Percentiles rank a stretch among this genome's conserved stretches.
These are phyloP conservation scores for Andrena minutula DNA, from an alignment of 2,888 invertebrate genomes.

Conservation along the genomic window DNA sequence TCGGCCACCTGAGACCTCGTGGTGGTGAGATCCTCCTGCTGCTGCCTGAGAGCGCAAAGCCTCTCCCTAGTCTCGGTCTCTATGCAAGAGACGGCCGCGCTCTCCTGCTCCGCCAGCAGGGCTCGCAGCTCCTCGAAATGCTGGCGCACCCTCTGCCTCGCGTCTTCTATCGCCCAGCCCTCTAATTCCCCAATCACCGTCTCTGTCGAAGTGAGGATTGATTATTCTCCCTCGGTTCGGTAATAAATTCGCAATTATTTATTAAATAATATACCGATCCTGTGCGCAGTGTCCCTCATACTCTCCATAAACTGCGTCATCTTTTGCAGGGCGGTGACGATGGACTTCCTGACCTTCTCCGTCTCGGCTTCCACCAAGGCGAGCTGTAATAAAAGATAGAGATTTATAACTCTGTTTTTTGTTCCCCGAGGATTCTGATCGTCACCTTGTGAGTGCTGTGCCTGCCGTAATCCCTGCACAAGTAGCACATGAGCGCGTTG, in stretches of 20 bases:
- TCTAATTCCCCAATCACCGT: constrained; percentile 80
- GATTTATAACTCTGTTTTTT: background rate
- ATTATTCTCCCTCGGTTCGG: background rate
- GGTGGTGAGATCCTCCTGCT: constrained; percentile 86
- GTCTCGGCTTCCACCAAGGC: constrained; percentile 87
- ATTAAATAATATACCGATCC: constrained; percentile 82
- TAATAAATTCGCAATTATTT: background rate
- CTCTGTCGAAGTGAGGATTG: constrained; percentile 72
- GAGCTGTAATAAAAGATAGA: constrained; percentile 81
- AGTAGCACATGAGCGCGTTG: constrained; percentile 87
- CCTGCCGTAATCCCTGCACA: constrained; percentile 87
- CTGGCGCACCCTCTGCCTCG: constrained; percentile 84
- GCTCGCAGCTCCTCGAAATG: constrained; percentile 86
- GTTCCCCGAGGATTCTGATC: background rate
- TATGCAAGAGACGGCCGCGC: constrained; percentile 86
- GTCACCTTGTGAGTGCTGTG: constrained; percentile 86
- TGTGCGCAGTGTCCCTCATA: constrained; percentile 86
- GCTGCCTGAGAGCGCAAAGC: constrained; percentile 85
- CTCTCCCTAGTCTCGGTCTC: constrained; percentile 86
- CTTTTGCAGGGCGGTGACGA: constrained; percentile 85
- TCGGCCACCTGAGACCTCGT: constrained; percentile 86
- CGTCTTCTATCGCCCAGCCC: constrained; percentile 78
- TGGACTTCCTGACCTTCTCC: constrained; percentile 86
- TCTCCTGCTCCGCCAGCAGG: constrained; percentile 86
- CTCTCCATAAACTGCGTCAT: constrained; percentile 86